phyloP scores from a whole-genome alignment of 2,888 invertebrate species.

The Tricholauxania praeusta region DNA sequence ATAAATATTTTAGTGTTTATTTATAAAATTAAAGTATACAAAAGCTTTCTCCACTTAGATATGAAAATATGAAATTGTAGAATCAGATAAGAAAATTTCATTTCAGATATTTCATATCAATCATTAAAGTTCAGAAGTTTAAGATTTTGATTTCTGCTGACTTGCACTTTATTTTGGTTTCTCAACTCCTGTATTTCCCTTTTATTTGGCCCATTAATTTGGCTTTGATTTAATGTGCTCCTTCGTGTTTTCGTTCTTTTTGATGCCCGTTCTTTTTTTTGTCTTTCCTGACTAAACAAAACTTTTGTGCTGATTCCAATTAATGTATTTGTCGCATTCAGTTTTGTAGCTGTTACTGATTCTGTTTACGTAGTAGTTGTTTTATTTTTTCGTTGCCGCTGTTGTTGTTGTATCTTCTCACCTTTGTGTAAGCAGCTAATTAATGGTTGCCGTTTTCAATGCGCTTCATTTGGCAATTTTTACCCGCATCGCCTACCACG shows the following conservation, averaged over 20 bases:
- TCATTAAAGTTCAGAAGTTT: too few relatives aligned
- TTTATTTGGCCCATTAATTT: slow-evolving; percentile 1
- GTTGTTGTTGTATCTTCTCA: slow-evolving; percentile 48
- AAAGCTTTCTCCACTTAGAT: too few relatives aligned
- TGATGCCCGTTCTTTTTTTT: not conserved
- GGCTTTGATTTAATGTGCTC: not conserved
- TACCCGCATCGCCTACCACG: not conserved
- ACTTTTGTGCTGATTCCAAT: slow-evolving; percentile 51
- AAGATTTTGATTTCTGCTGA: too few relatives aligned
- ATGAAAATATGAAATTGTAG: too few relatives aligned
- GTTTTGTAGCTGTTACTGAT: slow-evolving; percentile 15
- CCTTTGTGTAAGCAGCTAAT: slow-evolving; percentile 51
- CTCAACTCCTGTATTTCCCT: too few relatives aligned
- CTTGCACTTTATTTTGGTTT: too few relatives aligned
- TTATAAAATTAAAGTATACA: too few relatives aligned
- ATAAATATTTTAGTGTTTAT: too few relatives aligned
- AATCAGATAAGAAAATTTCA: too few relatives aligned
- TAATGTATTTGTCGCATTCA: slow-evolving; percentile 49
- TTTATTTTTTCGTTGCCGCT: not conserved
- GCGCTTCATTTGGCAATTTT: slow-evolving; percentile 36
- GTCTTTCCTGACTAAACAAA: slow-evolving; percentile 23
- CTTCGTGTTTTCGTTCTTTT: not conserved
- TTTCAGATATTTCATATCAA: too few relatives aligned
- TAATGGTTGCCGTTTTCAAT: slow-evolving; percentile 52
- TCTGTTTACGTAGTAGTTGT: not conserved